phyloP scores from a whole-genome alignment of 1,140 invertebrate genomes.

The Orius laevigatus region DNA sequence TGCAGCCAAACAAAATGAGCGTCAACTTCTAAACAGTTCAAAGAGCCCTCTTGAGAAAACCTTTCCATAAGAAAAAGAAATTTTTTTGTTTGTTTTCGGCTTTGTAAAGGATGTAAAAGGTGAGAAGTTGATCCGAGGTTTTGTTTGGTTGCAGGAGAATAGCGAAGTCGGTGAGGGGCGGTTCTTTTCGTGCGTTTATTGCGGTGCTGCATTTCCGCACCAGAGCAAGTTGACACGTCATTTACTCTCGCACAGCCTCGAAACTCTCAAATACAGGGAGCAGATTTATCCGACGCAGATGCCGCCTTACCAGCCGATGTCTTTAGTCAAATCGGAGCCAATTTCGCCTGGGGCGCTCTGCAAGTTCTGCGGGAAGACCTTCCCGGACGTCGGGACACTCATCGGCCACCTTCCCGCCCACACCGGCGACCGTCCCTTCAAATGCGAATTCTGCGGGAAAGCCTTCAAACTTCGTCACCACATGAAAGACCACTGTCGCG shows the following conservation, averaged over 20 bases:
- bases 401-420: slow-evolving; percentile 74
- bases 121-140: slow-evolving; percentile 80
- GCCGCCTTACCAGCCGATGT: slow-evolving; percentile 32
- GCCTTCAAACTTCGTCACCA: slow-evolving; percentile 78
- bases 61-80: slow-evolving; percentile 2
- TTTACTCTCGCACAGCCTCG: slow-evolving; percentile 69
- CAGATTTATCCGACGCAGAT: slow-evolving; percentile 31
- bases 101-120: not conserved
- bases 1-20: slow-evolving; percentile 74
- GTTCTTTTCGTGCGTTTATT: slow-evolving; percentile 54
- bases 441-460: slow-evolving; percentile 81
- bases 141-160: slow-evolving; percentile 81
- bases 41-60: slow-evolving; percentile 1
- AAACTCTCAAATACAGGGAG: slow-evolving; percentile 68
- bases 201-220: slow-evolving; percentile 67
- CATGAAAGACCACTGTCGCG: slow-evolving; percentile 84
- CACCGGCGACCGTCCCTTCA: slow-evolving; percentile 74
- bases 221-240: slow-evolving; percentile 77
- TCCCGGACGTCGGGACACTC: slow-evolving; percentile 69
- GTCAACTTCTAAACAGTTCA: slow-evolving; percentile 62
- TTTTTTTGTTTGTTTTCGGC: slow-evolving; percentile 2
- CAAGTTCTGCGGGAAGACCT: slow-evolving; percentile 79
- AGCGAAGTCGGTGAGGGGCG: slow-evolving; percentile 35
- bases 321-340: slow-evolving; percentile 25
- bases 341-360: slow-evolving; percentile 50